Percentiles rank a stretch among this genome's conserved stretches.
Evolutionary conservation across 2,888 invertebrate genomes (phyloP).

Genomic region (Lingula anatina): DNA sequence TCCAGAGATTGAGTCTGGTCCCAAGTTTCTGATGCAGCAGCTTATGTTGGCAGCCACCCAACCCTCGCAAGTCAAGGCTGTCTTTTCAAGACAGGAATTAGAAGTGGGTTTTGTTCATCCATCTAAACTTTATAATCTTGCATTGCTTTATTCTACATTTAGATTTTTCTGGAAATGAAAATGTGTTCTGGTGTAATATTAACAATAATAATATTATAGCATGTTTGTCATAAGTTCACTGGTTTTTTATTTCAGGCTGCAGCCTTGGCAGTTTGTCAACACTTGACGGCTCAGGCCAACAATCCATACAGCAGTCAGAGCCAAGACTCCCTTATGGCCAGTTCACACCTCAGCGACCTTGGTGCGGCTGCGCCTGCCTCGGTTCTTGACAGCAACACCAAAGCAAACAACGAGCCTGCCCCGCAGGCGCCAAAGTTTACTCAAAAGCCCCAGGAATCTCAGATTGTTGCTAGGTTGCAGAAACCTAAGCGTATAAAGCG

Average conservation of each 20-base stretch:
- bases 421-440: neutral
- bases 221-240: neutral
- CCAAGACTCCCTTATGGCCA: too few species aligned
- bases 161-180: too few species aligned
- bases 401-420: neutral
- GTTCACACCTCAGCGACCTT: too few species aligned
- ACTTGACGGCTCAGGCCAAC: slow-evolving; percentile 63
- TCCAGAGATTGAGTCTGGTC: slow-evolving; percentile 27
- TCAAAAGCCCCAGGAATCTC: slow-evolving; percentile 6
- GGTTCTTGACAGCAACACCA: neutral
- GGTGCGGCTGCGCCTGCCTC: too few species aligned
- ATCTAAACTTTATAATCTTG: too few species aligned
- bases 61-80: slow-evolving; percentile 83
- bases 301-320: too few species aligned
- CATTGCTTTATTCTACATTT: too few species aligned
- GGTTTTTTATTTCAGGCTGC: slow-evolving; percentile 64
- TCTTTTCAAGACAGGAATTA: slow-evolving; percentile 65
- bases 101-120: too few species aligned
- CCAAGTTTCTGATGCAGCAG: slow-evolving; percentile 68
- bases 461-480: too few species aligned
- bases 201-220: too few species aligned
- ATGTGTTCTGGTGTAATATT: too few species aligned
- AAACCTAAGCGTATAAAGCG: slow-evolving; percentile 13
- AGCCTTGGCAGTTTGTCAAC: slow-evolving; percentile 78
- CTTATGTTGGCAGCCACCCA: slow-evolving; percentile 78